Base-by-base conservation (phyloP, 1,140 invertebrate genomes). In the Drosophila lini region DNA sequence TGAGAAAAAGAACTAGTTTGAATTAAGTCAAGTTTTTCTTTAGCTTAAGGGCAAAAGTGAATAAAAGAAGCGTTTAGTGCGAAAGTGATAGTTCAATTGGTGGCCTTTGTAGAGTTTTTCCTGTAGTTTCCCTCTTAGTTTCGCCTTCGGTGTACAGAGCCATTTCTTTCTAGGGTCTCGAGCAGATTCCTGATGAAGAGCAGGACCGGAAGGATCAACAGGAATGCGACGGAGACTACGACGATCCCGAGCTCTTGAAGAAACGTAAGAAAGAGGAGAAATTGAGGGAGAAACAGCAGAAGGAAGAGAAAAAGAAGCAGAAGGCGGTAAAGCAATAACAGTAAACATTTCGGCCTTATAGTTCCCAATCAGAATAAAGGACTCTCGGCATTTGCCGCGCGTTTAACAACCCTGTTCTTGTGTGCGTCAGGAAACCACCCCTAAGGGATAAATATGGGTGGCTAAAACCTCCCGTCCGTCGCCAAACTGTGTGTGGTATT, bases 41-140 rank as follows among this genome's bases (percentile, higher is more conserved):
- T 84, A 81, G 61, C 71, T 86, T 88, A 86, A 89, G 83, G 70
- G 84, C 83, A 88, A 70, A 80, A 83, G 83, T 88, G 73, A 88
- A 88, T 88, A 88, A 86, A 86, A 25, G 34, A 56, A 64, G 62
- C 60, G 42, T 69, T 63, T 44, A 74, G 60, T 57, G 32, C 67
- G 82, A 67, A 79, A 76, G 52, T 68, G 40, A 60, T 74, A 63
- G 47, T 52, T 41, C 11, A 34, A 25, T 48, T 50, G 42, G 42
- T 59, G 13, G 53, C 16, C 3, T 64, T 9, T 58, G 11, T 59
- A 64, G 31, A 47, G 61, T 58, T 71, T 70, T 36, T 42, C 69
- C 67, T 42, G 52, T 73, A 71, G 42, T 59, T 59, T 19, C 11
- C 9, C 34, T 5, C 13, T 6, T n/a, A 22, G 22, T 13, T 28